A percentile compares a stretch with the other conserved stretches of the same genome.
Conservation (phyloP, 2,888 invertebrate species). For the Archaeoteleia sp. region DNA sequence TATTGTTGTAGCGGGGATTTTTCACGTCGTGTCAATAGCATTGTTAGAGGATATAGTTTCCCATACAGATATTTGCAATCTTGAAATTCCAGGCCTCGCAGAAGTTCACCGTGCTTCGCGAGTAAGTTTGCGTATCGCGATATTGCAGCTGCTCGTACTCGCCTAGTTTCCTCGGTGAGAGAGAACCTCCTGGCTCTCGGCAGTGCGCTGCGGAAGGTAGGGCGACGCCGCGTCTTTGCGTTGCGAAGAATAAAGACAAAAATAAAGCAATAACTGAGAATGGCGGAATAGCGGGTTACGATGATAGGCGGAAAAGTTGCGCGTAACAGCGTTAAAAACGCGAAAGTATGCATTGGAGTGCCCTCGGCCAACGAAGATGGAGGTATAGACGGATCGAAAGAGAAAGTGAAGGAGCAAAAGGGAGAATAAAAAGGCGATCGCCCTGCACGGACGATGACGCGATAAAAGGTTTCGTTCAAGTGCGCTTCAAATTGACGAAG, state of each 20-base stretch:
- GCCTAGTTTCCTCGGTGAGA: slow-evolving; percentile 53
- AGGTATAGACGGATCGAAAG: slow-evolving; percentile 18
- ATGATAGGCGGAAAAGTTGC: slow-evolving; percentile 23
- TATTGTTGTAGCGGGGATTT: neutral
- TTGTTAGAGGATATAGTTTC: slow-evolving; percentile 10
- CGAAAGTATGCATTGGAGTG: slow-evolving; percentile 48
- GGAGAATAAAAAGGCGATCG: slow-evolving; percentile 34
- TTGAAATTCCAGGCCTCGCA: slow-evolving; percentile 59
- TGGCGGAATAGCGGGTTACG: slow-evolving; percentile 3
- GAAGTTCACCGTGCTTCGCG: slow-evolving; percentile 60
- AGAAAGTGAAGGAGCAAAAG: slow-evolving; percentile 13
- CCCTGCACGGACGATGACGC: slow-evolving; percentile 45
- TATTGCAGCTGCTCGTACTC: slow-evolving; percentile 63
- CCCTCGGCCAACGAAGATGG: slow-evolving; percentile 29
- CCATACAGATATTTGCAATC: slow-evolving; percentile 57
- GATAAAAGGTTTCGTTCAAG: slow-evolving; percentile 57
- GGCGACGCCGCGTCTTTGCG: slow-evolving; percentile 27
- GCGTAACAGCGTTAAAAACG: slow-evolving; percentile 49
- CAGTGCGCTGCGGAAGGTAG: slow-evolving; percentile 21
- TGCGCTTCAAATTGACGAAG: slow-evolving; percentile 35
- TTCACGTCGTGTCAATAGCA: slow-evolving; percentile 8
- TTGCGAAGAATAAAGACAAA: slow-evolving; percentile 29
- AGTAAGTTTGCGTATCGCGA: slow-evolving; percentile 66
- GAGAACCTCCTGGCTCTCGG: slow-evolving; percentile 14
- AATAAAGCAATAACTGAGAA: slow-evolving; percentile 12